Conservation (phyloP, 2,797 vertebrate genomes). For the Spheniscus humboldti region DNA sequence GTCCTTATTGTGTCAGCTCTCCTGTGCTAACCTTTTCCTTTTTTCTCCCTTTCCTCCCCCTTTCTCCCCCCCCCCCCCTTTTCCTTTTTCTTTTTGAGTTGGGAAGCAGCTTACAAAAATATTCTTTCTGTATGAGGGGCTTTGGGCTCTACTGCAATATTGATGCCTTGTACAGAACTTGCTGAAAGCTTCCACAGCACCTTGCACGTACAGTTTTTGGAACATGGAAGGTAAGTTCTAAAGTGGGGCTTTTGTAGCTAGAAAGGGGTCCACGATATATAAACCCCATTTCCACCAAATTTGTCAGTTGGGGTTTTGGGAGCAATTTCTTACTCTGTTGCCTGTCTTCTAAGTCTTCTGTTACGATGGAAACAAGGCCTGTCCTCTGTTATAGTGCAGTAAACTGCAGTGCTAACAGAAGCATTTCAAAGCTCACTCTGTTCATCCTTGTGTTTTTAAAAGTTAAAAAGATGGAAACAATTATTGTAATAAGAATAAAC, state of each 20-base stretch:
- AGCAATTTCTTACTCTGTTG: not conserved
- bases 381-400: not conserved
- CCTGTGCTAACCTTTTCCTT: not conserved
- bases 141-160: not conserved
- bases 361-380: not conserved
- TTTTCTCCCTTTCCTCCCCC: no score
- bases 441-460: not conserved
- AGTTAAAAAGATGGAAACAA: not conserved
- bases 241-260: not conserved
- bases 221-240: rapidly evolving
- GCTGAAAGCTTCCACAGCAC: not conserved
- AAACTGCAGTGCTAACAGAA: not conserved
- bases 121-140: not conserved
- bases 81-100: not conserved
- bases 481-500: not conserved
- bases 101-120: not conserved
- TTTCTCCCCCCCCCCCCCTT: no score
- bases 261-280: not conserved
- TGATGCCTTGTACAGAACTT: not conserved
- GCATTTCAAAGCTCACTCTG: not conserved
- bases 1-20: not conserved
- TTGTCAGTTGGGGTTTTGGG: not conserved
- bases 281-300: not conserved
- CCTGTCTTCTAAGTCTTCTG: not conserved
- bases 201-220: not conserved